Percentiles rank a stretch among this genome's conserved stretches.
phyloP scores from a whole-genome alignment of 2,888 invertebrate genomes.

The Prosapia bicincta region DNA sequence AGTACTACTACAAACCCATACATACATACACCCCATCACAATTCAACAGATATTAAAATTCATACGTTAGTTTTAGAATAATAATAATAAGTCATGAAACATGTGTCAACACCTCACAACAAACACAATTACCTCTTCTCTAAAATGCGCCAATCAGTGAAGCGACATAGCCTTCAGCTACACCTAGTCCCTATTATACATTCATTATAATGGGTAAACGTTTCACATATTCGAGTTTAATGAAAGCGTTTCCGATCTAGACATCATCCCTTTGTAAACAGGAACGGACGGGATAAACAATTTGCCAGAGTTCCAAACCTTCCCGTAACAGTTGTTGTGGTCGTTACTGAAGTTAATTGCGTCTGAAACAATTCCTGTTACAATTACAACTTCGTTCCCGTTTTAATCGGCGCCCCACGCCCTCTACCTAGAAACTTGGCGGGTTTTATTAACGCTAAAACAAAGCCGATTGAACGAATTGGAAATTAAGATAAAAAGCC shows the following conservation, averaged over 20 bases:
- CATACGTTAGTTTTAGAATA: too few species aligned
- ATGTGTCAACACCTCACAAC: too few species aligned
- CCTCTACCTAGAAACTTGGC: background rate
- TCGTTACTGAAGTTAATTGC: background rate
- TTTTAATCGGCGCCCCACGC: background rate
- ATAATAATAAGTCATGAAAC: too few species aligned
- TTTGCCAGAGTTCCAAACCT: background rate
- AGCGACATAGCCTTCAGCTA: too few species aligned
- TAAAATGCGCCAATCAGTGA: too few species aligned
- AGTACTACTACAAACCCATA: too few species aligned
- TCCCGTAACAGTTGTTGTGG: constrained; percentile 2
- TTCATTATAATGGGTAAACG: too few species aligned
- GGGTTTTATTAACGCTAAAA: background rate
- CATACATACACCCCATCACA: too few species aligned
- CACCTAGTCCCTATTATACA: too few species aligned
- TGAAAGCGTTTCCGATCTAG: background rate
- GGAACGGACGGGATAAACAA: background rate
- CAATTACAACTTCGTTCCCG: background rate
- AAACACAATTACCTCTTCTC: too few species aligned
- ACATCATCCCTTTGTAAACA: background rate
- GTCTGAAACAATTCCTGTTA: background rate
- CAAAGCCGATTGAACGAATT: background rate
- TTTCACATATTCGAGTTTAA: background rate
- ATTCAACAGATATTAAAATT: too few species aligned
- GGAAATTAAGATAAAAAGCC: background rate